Conservation (phyloP, 2,888 invertebrate species). For the Chouioia cunea region DNA sequence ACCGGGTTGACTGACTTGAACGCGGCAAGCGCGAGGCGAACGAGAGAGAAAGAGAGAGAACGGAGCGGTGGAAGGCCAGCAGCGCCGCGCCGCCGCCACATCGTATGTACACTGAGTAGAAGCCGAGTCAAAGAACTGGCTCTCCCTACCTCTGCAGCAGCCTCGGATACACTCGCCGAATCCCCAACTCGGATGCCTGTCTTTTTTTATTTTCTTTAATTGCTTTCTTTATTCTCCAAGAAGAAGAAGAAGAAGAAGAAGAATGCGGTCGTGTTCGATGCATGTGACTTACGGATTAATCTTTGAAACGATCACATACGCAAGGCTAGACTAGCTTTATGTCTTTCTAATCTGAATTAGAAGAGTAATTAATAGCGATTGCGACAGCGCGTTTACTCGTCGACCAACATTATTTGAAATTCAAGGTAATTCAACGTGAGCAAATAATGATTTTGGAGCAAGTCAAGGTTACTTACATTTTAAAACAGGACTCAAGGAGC, state of each 20-base stretch:
- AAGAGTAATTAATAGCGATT: no score
- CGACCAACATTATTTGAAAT: no score
- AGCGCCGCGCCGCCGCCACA: slow-evolving; percentile 12
- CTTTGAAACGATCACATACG: no score
- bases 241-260: no score
- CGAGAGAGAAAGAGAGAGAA: not conserved
- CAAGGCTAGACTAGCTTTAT: no score
- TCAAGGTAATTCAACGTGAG: no score
- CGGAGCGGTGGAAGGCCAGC: not conserved
- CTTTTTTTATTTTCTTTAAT: not conserved
- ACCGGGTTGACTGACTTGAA: slow-evolving; percentile 67
- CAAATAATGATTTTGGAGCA: no score
- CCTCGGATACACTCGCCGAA: slow-evolving; percentile 52
- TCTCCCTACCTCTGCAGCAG: slow-evolving; percentile 57
- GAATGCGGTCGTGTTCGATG: no score
- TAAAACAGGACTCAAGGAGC: not conserved
- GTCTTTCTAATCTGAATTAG: no score
- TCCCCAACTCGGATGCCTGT: not conserved
- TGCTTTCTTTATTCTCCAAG: not conserved
- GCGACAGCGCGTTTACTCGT: no score
- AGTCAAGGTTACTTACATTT: not conserved
- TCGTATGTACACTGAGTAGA: not conserved
- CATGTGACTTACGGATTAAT: no score
- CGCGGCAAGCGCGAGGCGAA: slow-evolving; percentile 42
- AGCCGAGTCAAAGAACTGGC: slow-evolving; percentile 59